phyloP scores from a whole-genome alignment of 2,113 vertebrate genomes.

The Albula glossodonta region DNA sequence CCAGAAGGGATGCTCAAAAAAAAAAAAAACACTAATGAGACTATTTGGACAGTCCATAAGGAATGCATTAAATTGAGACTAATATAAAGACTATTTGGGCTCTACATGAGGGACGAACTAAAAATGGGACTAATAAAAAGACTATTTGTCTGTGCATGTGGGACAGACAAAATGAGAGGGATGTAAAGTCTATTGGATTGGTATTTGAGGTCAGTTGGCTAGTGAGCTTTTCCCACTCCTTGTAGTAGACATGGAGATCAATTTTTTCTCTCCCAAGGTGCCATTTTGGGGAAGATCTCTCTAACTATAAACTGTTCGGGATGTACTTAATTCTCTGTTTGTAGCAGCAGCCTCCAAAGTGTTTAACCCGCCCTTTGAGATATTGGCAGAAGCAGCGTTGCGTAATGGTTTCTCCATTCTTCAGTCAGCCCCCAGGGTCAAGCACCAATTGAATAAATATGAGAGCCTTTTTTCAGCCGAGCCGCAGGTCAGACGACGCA shows the following conservation, averaged over 20 bases:
- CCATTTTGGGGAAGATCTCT: background rate
- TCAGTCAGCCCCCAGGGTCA: slow-evolving; percentile 31
- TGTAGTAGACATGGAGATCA: background rate
- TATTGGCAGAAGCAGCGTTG: slow-evolving; percentile 36
- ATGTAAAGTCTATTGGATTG: no score
- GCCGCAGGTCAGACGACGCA: slow-evolving; percentile 20
- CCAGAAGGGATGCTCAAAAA: no score
- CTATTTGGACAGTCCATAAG: no score
- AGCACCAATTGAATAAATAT: slow-evolving; percentile 48
- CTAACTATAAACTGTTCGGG: background rate
- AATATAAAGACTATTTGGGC: no score
- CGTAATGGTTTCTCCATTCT: slow-evolving; percentile 47
- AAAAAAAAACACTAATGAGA: no score
- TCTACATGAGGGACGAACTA: no score
- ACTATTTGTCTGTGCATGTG: no score
- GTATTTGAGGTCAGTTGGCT: no score
- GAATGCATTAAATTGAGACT: no score
- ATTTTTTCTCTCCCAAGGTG: slow-evolving; percentile 15
- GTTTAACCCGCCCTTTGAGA: slow-evolving; percentile 30
- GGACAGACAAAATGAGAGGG: no score
- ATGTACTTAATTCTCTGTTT: slow-evolving; percentile 22
- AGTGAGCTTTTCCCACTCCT: background rate
- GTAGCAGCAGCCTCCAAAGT: slow-evolving; percentile 16
- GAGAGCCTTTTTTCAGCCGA: slow-evolving; percentile 23
- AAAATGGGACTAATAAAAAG: no score